Evolutionary conservation across 2,113 vertebrate species (phyloP).

Genomic region (Mesitornis unicolor): DNA sequence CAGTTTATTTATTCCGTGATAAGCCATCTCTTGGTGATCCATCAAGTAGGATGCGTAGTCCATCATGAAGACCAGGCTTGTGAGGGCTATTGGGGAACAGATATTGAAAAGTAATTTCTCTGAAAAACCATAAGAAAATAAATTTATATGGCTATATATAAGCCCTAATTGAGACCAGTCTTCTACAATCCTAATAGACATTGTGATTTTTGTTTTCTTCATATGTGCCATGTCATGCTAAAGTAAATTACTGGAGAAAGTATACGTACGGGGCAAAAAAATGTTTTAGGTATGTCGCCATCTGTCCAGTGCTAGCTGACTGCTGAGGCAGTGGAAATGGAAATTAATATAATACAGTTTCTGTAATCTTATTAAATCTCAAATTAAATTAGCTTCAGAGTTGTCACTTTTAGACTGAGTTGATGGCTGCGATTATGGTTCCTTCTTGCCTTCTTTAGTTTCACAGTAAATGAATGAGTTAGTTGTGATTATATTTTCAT

Average conservation of each 20-base stretch:
- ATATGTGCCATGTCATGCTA: not conserved
- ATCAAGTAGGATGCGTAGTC: not conserved
- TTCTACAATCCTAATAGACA: not conserved
- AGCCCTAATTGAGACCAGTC: not conserved
- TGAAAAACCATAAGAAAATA: not conserved
- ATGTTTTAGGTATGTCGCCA: not conserved
- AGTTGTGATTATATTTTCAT: not conserved
- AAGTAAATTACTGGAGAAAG: not conserved
- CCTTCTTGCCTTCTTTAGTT: constrained; percentile 30
- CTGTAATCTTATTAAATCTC: not conserved
- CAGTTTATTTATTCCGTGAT: not conserved
- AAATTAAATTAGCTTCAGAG: constrained; percentile 24
- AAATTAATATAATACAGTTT: not conserved
- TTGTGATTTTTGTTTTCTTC: not conserved
- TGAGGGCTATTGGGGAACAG: not conserved
- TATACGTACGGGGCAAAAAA: not conserved
- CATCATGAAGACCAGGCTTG: not conserved
- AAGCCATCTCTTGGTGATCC: not conserved
- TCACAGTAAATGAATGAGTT: too few relatives aligned
- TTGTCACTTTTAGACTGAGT: not conserved
- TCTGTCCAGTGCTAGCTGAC: not conserved
- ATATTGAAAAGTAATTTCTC: not conserved
- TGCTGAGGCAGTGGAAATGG: not conserved
- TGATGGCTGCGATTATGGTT: not conserved
- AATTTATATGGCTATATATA: not conserved